These are phyloP conservation scores for Augochlora pura DNA, from an alignment of 1,140 invertebrate species.

Conservation along the genomic window DNA sequence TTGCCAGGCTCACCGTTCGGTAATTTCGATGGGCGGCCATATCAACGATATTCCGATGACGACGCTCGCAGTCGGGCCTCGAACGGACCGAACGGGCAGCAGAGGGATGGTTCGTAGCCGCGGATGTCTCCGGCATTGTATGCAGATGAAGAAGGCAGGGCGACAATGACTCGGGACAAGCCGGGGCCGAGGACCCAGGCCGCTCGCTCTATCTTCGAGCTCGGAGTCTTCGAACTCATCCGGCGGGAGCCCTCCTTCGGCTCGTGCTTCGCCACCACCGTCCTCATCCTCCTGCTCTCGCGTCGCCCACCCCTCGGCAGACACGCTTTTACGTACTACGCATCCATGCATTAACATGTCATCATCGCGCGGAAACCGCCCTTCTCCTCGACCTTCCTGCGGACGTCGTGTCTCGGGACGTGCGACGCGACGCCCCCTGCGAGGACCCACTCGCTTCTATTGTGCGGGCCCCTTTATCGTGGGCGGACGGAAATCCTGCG, in stretches of 20 bases:
- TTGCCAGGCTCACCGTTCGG: constrained; percentile 56
- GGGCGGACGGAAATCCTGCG: neutral
- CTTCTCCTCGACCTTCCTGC: neutral
- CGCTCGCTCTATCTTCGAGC: constrained; percentile 59
- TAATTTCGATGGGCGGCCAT: constrained; percentile 74
- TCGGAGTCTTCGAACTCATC: constrained; percentile 48
- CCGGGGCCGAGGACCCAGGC: constrained; percentile 53
- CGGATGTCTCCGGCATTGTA: constrained; percentile 77
- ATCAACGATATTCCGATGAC: constrained; percentile 74
- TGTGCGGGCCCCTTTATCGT: neutral
- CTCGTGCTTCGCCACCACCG: constrained; percentile 64
- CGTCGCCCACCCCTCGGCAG: constrained; percentile 27
- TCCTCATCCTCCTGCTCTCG: constrained; percentile 33
- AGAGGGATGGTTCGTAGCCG: constrained; percentile 38
- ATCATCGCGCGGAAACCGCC: constrained; percentile 66
- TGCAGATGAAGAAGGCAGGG: constrained; percentile 80
- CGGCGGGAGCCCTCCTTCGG: constrained; percentile 61
- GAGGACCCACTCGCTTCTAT: neutral
- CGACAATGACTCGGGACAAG: constrained; percentile 76
- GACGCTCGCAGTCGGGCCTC: neutral
- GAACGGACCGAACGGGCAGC: neutral
- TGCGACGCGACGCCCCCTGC: constrained; percentile 1
- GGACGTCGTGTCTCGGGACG: neutral
- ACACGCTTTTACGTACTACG: constrained; percentile 71
- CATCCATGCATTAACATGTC: constrained; percentile 77